Conservation (phyloP, 1,140 invertebrate genomes). For the Drosophila elegans region DNA sequence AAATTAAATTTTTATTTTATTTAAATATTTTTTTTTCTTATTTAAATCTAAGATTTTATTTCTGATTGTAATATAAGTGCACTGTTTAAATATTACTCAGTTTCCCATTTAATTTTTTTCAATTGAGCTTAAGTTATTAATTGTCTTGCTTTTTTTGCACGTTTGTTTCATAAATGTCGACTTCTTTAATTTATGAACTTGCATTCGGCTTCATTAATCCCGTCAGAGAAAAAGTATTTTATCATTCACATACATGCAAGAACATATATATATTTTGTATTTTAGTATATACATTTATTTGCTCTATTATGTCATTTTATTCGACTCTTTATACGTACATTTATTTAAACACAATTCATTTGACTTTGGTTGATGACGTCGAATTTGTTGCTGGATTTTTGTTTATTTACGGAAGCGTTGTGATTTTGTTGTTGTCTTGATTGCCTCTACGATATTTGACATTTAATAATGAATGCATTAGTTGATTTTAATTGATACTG, state of each 20-base stretch:
- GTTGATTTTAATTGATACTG: slow-evolving; percentile 37
- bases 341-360: slow-evolving; percentile 43
- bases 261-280: not conserved
- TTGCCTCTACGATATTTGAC: slow-evolving; percentile 50
- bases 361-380: slow-evolving; percentile 37
- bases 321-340: slow-evolving; percentile 38
- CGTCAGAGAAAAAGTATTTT: not conserved
- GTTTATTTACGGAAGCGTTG: slow-evolving; percentile 67
- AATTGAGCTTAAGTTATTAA: not conserved
- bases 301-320: slow-evolving; percentile 76
- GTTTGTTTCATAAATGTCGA: slow-evolving; percentile 15
- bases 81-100: too few species aligned
- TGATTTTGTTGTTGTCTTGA: slow-evolving; percentile 15
- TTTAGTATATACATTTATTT: slow-evolving; percentile 54
- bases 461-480: slow-evolving; percentile 60
- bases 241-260: not conserved
- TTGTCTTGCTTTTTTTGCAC: not conserved
- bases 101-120: too few species aligned
- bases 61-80: too few species aligned
- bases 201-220: slow-evolving; percentile 34
- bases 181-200: slow-evolving; percentile 39
- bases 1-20: too few species aligned
- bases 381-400: slow-evolving; percentile 27
- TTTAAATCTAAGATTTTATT: too few species aligned
- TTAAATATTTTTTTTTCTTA: too few species aligned